These are phyloP conservation scores for Pomatorhinus ruficollis DNA, from an alignment of 2,113 vertebrate genomes.

Conservation along the genomic window DNA sequence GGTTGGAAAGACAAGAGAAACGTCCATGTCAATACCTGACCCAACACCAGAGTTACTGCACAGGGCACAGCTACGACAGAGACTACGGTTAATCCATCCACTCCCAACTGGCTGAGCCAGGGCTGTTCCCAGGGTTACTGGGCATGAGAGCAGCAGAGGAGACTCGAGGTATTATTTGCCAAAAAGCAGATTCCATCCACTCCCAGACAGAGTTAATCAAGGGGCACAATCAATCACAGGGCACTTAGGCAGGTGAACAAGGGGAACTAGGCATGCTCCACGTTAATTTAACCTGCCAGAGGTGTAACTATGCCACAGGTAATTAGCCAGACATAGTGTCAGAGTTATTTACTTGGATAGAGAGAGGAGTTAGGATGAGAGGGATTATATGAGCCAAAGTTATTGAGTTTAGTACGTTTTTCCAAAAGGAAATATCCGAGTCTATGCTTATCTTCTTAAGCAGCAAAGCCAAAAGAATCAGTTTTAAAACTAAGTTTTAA, in stretches of 20 bases:
- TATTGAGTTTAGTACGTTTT: constrained; percentile 47
- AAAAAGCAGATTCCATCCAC: constrained; percentile 58
- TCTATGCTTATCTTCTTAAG: constrained; percentile 68
- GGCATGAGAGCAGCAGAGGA: constrained; percentile 52
- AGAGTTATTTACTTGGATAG: constrained; percentile 28
- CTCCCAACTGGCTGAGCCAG: constrained; percentile 59
- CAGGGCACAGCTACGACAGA: constrained; percentile 73
- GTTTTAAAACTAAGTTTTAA: constrained; percentile 58
- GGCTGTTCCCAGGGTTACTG: constrained; percentile 61
- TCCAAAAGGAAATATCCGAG: constrained; percentile 59
- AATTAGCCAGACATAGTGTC: constrained; percentile 31
- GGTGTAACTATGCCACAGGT: constrained; percentile 5
- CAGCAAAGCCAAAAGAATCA: constrained; percentile 78
- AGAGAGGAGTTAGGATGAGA: constrained; percentile 31
- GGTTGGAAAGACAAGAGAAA: constrained; percentile 72
- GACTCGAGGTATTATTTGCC: constrained; percentile 50
- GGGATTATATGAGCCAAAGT: not conserved
- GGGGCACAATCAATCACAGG: constrained; percentile 1
- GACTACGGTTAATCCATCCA: constrained; percentile 69
- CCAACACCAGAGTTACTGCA: constrained; percentile 45
- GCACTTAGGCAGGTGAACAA: constrained; percentile 13
- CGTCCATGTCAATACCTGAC: constrained; percentile 66
- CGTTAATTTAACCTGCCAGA: constrained; percentile 56
- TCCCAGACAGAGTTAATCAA: constrained; percentile 52
- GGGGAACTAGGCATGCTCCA: constrained; percentile 65